A percentile compares a stretch with the other conserved stretches of the same genome.
Evolutionary conservation across 2,113 vertebrate species (phyloP).

Genomic region (Sebastes fasciatus): DNA sequence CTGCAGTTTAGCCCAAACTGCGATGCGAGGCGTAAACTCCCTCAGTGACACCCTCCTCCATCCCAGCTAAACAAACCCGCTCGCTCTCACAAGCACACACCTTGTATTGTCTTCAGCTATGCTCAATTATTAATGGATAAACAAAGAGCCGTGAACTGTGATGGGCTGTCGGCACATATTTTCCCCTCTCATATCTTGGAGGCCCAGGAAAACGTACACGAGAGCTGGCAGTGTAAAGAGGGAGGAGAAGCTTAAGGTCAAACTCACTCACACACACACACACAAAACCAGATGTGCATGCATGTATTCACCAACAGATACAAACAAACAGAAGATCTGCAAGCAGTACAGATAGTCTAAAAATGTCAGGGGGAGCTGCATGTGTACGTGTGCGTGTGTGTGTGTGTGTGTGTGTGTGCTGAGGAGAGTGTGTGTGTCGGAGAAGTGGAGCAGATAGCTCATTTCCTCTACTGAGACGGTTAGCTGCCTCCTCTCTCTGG

Average conservation of each 20-base stretch:
- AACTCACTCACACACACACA: slow-evolving; percentile 62
- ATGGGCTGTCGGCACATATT: slow-evolving; percentile 80
- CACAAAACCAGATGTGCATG: slow-evolving; percentile 25
- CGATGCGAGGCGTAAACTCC: slow-evolving; percentile 64
- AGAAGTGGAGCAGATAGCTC: slow-evolving; percentile 73
- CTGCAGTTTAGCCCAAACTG: slow-evolving; percentile 74
- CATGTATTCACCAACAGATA: slow-evolving; percentile 44
- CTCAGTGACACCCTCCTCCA: slow-evolving; percentile 55
- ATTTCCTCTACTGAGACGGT: slow-evolving; percentile 71
- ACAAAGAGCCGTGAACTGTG: slow-evolving; percentile 80
- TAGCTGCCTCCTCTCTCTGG: slow-evolving; percentile 67
- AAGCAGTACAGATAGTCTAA: slow-evolving; percentile 44
- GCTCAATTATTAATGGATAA: slow-evolving; percentile 85
- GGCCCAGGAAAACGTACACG: slow-evolving; percentile 72
- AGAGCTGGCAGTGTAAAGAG: slow-evolving; percentile 78
- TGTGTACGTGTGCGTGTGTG: slow-evolving; percentile 37
- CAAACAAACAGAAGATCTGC: slow-evolving; percentile 63
- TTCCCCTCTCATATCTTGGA: slow-evolving; percentile 73
- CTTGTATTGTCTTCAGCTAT: slow-evolving; percentile 76
- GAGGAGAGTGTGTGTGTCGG: slow-evolving; percentile 35
- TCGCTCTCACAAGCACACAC: slow-evolving; percentile 28
- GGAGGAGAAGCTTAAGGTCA: slow-evolving; percentile 82
- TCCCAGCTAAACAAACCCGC: slow-evolving; percentile 18
- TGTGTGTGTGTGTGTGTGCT: slow-evolving; percentile 41
- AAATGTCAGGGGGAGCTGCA: slow-evolving; percentile 55